Evolutionary conservation across 30 jellyfish, hydroid and myxozoan genomes (phyloP).

Genomic region (Aurelia aurita): DNA sequence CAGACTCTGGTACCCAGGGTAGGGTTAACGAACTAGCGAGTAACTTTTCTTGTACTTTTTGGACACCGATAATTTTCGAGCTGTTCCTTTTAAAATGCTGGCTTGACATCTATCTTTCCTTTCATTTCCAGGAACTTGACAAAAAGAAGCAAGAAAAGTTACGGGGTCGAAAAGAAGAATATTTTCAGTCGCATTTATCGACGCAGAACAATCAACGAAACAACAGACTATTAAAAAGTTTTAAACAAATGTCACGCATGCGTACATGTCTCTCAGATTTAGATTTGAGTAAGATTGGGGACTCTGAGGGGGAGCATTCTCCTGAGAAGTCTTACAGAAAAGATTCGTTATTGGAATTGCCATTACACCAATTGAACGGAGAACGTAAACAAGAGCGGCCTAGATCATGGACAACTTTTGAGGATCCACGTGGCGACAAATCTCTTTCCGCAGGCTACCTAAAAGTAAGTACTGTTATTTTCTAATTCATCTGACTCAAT

Average conservation of each 20-base stretch:
- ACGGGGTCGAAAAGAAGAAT: conserved; percentile 61
- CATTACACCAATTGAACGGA: background rate
- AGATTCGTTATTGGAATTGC: background rate
- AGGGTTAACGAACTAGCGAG: too few species aligned
- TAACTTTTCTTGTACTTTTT: too few species aligned
- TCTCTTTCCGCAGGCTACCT: background rate
- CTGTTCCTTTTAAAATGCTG: too few species aligned
- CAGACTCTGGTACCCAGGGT: too few species aligned
- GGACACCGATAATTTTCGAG: too few species aligned
- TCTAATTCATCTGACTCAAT: too few species aligned
- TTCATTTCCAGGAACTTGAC: conserved; percentile 42
- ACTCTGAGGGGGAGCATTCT: conserved; percentile 36
- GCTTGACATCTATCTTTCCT: too few species aligned
- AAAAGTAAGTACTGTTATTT: too few species aligned
- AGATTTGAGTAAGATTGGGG: conserved; percentile 49
- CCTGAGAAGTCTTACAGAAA: background rate
- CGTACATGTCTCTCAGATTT: conserved; percentile 56
- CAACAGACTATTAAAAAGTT: conserved; percentile 53
- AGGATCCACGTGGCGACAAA: background rate
- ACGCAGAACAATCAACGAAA: conserved; percentile 50
- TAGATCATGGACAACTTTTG: conserved; percentile 48
- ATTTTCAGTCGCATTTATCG: conserved; percentile 47
- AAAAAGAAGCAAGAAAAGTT: conserved; percentile 36
- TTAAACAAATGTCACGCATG: conserved; percentile 75
- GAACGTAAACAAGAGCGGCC: conserved; percentile 15